phyloP scores from a whole-genome alignment of 2,113 vertebrate genomes.

The Neofelis nebulosa region DNA sequence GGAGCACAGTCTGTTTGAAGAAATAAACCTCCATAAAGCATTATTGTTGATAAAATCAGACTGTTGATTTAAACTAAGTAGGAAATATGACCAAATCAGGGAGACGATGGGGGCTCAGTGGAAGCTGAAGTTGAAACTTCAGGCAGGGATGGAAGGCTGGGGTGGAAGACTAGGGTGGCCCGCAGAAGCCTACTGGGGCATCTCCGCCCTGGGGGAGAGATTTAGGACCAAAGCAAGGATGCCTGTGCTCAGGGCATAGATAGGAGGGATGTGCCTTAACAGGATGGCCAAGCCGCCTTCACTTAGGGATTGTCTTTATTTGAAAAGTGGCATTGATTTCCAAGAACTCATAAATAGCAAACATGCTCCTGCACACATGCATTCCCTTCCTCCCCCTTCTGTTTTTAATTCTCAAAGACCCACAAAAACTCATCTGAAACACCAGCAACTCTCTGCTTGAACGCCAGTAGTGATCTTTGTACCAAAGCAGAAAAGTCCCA shows the following conservation, averaged over 20 bases:
- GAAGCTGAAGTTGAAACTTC: conserved; percentile 52
- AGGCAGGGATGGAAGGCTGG: not conserved
- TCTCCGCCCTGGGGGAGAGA: not conserved
- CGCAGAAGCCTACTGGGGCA: not conserved
- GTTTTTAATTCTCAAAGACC: not conserved
- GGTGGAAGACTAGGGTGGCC: not conserved
- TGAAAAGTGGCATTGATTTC: not conserved
- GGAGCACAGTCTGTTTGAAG: conserved; percentile 67
- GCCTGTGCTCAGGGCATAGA: not conserved
- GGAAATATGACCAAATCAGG: conserved; percentile 66
- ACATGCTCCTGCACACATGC: not conserved
- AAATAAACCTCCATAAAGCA: conserved; percentile 72
- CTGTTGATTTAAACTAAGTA: conserved; percentile 76
- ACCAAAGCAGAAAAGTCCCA: conserved; percentile 34
- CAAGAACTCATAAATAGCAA: not conserved
- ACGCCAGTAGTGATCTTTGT: not conserved
- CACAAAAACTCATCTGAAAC: not conserved
- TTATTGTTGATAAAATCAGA: conserved; percentile 78
- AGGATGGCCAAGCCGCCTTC: not conserved
- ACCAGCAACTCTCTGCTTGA: not conserved
- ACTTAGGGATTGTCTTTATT: not conserved
- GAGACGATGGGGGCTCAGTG: not conserved
- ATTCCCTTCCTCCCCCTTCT: too few species aligned
- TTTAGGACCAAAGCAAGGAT: not conserved
- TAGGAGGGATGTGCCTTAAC: not conserved